phyloP scores from a whole-genome alignment of 2,797 vertebrate species.

The Ammospiza maritima region DNA sequence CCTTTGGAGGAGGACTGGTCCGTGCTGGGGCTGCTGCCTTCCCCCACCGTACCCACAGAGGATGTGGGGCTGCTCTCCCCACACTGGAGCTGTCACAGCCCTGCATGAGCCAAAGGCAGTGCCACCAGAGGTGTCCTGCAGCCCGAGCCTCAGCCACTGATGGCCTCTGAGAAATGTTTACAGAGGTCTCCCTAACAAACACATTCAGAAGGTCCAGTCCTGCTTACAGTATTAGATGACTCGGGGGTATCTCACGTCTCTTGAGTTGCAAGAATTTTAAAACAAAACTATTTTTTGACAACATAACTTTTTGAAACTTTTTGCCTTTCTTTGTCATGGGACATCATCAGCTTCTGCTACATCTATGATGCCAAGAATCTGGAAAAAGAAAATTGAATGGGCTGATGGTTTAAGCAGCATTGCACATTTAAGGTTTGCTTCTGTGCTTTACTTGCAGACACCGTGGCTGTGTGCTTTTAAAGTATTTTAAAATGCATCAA shows the following conservation, averaged over 20 bases:
- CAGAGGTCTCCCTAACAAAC: neutral
- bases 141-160: neutral
- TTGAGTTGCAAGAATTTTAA: neutral
- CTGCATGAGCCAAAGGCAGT: neutral
- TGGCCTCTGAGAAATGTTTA: neutral
- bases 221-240: neutral
- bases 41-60: accelerated
- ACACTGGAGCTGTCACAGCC: neutral
- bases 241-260: accelerated
- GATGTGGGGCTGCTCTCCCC: neutral
- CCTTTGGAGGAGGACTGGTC: neutral
- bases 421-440: neutral
- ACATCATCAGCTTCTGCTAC: neutral
- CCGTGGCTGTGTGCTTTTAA: accelerated
- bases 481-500: neutral
- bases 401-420: neutral
- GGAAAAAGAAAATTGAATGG: neutral
- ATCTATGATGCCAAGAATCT: neutral
- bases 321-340: neutral
- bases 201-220: neutral
- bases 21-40: neutral
- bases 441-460: neutral
- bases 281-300: neutral
- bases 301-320: neutral
- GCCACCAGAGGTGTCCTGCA: neutral